Conservation (phyloP, 2,797 vertebrate species). For the Urophycis tenuis region DNA sequence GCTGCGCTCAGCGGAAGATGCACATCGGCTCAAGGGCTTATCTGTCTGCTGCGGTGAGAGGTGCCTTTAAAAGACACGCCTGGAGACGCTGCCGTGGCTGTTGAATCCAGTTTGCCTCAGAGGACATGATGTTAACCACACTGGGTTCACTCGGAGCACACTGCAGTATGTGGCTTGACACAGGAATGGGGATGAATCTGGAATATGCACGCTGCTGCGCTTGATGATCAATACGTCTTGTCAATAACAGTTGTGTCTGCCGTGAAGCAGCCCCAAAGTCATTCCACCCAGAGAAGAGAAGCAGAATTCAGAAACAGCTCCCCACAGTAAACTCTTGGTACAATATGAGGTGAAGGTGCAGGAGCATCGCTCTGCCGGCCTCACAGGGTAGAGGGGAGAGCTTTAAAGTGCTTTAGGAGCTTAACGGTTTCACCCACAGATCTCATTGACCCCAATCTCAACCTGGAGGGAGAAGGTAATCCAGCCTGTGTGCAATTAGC, state of each 20-base stretch:
- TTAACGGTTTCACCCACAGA: conserved; percentile 67
- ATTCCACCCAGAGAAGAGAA: not conserved
- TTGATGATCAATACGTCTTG: not conserved
- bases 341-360: conserved; percentile 9
- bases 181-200: not conserved
- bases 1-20: conserved; percentile 77
- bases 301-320: not conserved
- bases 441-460: conserved; percentile 74
- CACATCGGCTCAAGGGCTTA: conserved; percentile 73
- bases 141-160: not conserved
- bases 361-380: conserved; percentile 15
- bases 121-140: not conserved
- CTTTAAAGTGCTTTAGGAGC: conserved; percentile 63
- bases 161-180: not conserved
- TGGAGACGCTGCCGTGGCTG: conserved; percentile 17
- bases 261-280: not conserved
- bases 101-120: not conserved
- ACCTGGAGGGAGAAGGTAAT: conserved; percentile 65
- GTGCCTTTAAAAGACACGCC: conserved; percentile 43
- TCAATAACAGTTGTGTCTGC: not conserved
- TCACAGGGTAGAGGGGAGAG: conserved; percentile 39
- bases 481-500: conserved; percentile 54
- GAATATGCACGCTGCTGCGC: not conserved
- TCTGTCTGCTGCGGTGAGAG: conserved; percentile 50
- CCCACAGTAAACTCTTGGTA: conserved; percentile 3